Evolutionary conservation across 1,140 invertebrate species (phyloP).

Genomic region (Platyscapa corneri): DNA sequence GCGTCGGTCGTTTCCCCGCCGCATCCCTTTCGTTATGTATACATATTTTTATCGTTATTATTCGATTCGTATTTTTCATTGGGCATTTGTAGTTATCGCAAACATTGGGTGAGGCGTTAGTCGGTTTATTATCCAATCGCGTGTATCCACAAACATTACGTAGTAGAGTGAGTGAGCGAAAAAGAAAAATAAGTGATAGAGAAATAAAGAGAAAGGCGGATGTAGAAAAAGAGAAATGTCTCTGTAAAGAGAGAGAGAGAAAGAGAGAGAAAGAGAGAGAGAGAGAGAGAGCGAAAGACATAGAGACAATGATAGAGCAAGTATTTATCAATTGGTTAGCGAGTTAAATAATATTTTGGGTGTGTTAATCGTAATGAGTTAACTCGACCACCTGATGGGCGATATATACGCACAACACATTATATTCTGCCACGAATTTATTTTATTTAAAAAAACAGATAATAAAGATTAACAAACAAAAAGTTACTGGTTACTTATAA

Average conservation of each 20-base stretch:
- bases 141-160: background rate
- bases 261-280: background rate
- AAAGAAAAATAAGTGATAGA: conserved; percentile 3
- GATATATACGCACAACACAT: background rate
- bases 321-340: background rate
- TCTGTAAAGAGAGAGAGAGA: no score
- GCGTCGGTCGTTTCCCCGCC: conserved; percentile 28
- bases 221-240: no score
- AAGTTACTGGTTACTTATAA: conserved; percentile 14
- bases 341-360: conserved; percentile 55
- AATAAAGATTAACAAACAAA: conserved; percentile 11
- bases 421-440: background rate
- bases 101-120: background rate
- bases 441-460: conserved; percentile 11
- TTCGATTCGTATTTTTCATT: conserved; percentile 9
- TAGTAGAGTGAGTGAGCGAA: background rate
- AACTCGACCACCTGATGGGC: background rate
- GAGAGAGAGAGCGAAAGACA: background rate
- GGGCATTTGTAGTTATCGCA: background rate
- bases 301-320: background rate
- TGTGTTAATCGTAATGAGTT: conserved; percentile 69
- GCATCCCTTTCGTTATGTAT: conserved; percentile 37
- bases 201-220: background rate
- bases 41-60: conserved; percentile 10
- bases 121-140: conserved; percentile 4